Evolutionary conservation across 2,888 invertebrate genomes (phyloP).

Genomic region (Apotomis turbidana): DNA sequence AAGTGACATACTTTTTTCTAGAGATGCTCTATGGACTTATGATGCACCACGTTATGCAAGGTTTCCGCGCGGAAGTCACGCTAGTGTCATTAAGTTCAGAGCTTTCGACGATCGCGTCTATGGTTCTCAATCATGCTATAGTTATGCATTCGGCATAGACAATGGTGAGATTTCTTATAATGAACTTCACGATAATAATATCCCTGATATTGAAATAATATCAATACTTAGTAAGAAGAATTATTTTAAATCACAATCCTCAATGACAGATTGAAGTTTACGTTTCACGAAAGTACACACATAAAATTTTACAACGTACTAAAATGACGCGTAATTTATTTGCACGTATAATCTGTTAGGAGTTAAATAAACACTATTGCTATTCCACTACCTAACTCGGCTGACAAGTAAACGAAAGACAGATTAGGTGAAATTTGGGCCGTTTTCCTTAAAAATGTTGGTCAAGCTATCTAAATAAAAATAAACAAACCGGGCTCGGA

Average conservation of each 20-base stretch:
- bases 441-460: not conserved
- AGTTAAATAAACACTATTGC: not conserved
- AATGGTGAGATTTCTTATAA: slow-evolving; percentile 23
- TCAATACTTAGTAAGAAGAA: not conserved
- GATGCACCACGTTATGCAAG: slow-evolving; percentile 53
- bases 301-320: too few relatives aligned
- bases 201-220: slow-evolving; percentile 4
- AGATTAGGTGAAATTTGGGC: not conserved
- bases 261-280: too few relatives aligned
- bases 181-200: slow-evolving; percentile 13
- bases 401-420: not conserved
- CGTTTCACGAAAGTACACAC: too few relatives aligned
- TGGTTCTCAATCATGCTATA: slow-evolving; percentile 40
- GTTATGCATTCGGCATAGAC: slow-evolving; percentile 23
- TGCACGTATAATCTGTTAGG: too few relatives aligned
- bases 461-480: too few relatives aligned
- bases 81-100: slow-evolving; percentile 52
- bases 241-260: too few relatives aligned
- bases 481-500: slow-evolving; percentile 2
- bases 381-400: not conserved
- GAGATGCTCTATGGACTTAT: slow-evolving; percentile 34
- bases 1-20: slow-evolving; percentile 29
- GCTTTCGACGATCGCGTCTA: slow-evolving; percentile 55
- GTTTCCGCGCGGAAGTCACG: slow-evolving; percentile 58
- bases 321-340: too few relatives aligned